Evolutionary conservation across 2,888 invertebrate genomes (phyloP), one percentile per base, ranked within the genome.

Genomic region (Diloba caeruleocephala): DNA sequence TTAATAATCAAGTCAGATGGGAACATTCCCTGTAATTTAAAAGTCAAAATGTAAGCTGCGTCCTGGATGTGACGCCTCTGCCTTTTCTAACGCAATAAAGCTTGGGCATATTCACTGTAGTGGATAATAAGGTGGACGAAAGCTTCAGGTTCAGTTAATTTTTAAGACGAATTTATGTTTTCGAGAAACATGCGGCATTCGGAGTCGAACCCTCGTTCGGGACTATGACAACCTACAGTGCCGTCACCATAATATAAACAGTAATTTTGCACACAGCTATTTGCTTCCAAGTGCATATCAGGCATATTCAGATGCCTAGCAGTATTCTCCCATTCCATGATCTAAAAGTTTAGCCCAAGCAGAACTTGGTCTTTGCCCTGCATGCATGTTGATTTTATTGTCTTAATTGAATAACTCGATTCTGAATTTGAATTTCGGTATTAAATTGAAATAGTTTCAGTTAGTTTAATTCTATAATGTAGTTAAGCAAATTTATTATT

Each of bases 311-410:
- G 7, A 7, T n/a, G 9, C 9, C 29, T 6, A 14, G 8, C 5
- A 13, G 23, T 19, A 6, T 9, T 5, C 5, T n/a, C 29, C 4
- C 14, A 13, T 43, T 15, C 10, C 19, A 29, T 21, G 10, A 49
- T 33, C 29, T n/a, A 4, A 36, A 42, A 48, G 23, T 62, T 52
- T 26, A 21, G 19, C 13, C 26, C 32, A 25, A 38, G 5, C n/a
- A 6, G 10, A 39, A 48, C 38, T 52, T 46, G 36, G 28, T 28
- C 28, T 5, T 28, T 36, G 34, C 43, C 41, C 49, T 41, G 46
- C 33, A 48, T 63, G 53, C 58, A 63, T 66, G 41, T 44, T 44
- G 17, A 63, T 50, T 57, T 44, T 50, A 48, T 51, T 45, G 48
- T 36, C 12, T 29, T 45, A 54, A 66, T 69, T 64, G 2, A 58